These are phyloP conservation scores for Eupithecia inturbata DNA, from an alignment of 2,888 invertebrate species.

Conservation along the genomic window DNA sequence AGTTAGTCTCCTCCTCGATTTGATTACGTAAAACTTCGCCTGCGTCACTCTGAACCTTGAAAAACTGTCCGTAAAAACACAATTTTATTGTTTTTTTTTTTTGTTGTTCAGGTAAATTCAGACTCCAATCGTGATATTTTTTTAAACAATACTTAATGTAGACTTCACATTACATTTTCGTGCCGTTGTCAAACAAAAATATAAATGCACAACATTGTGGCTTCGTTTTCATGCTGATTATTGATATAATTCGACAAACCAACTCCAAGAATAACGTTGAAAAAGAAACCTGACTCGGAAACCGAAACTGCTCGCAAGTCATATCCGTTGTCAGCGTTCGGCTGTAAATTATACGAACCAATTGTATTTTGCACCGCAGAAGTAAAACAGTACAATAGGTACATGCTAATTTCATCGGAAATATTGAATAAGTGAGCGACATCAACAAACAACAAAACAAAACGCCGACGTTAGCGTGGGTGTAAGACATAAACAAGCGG, in stretches of 20 bases:
- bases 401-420: constrained; percentile 5
- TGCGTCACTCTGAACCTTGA: background rate
- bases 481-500: constrained; percentile 70
- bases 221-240: background rate
- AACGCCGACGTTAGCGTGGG: constrained; percentile 56
- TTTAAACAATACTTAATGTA: background rate
- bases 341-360: constrained; percentile 4
- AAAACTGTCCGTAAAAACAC: background rate
- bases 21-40: background rate
- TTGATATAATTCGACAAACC: background rate
- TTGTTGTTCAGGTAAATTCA: constrained; percentile 1
- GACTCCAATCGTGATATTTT: background rate
- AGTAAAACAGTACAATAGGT: background rate
- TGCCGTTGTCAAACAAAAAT: background rate
- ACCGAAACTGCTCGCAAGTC: constrained; percentile 31
- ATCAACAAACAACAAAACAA: constrained; percentile 50
- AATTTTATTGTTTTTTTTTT: background rate
- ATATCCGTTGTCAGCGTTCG: constrained; percentile 34
- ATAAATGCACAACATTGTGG: background rate
- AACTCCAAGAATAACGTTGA: constrained; percentile 3
- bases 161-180: background rate
- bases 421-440: constrained; percentile 14
- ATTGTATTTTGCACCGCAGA: background rate
- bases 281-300: constrained; percentile 34
- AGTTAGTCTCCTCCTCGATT: background rate